phyloP scores from a whole-genome alignment of 1,140 invertebrate species.

The Formica selysi region DNA sequence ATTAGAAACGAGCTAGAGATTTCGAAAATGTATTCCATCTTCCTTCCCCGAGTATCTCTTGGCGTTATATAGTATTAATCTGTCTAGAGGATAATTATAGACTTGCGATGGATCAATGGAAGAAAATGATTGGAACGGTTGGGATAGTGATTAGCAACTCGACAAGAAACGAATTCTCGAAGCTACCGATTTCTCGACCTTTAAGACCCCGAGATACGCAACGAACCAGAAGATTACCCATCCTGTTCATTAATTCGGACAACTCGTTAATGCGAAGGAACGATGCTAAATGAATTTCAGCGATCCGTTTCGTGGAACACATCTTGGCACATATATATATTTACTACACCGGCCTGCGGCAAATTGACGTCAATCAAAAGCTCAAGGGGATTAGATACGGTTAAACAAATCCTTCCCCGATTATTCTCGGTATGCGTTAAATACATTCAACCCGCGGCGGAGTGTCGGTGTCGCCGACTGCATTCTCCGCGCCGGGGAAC shows the following conservation, averaged over 20 bases:
- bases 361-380: constrained; percentile 46
- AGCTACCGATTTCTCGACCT: constrained; percentile 43
- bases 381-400: constrained; percentile 40
- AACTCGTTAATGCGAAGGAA: constrained; percentile 25
- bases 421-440: constrained; percentile 62
- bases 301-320: not conserved
- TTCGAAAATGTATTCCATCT: not conserved
- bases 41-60: too few relatives aligned
- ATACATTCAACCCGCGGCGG: constrained; percentile 31
- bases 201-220: not conserved
- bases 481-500: constrained; percentile 67
- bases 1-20: constrained; percentile 6
- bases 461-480: constrained; percentile 24
- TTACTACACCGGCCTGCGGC: not conserved
- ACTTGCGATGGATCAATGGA: not conserved
- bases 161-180: constrained; percentile 39
- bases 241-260: constrained; percentile 42
- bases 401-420: constrained; percentile 50
- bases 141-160: constrained; percentile 16
- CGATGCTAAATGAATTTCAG: constrained; percentile 21
- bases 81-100: constrained; percentile 39
- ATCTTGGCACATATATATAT: not conserved
- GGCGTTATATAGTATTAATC: constrained; percentile 28
- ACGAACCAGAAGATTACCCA: not conserved
- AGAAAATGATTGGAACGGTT: constrained; percentile 17